Base-by-base conservation (phyloP, 2,113 vertebrate species). In the Sclerurus mexicanus region DNA sequence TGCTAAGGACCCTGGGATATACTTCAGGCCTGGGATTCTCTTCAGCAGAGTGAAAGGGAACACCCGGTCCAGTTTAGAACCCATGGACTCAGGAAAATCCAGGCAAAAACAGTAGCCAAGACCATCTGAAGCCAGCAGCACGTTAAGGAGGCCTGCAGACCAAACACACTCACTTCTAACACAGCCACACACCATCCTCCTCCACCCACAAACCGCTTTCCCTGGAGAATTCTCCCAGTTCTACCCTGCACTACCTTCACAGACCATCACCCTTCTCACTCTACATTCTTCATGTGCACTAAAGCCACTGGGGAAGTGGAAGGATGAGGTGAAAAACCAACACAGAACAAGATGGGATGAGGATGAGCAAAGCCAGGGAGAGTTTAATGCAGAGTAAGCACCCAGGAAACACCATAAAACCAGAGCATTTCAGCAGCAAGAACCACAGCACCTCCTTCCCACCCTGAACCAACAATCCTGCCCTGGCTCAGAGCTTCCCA, bases 41-140 rank as follows among this genome's bases (percentile, higher is more conserved):
- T 87, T 98, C 25, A 99, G 86, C 62, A 98, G 75, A 24, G 96
- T 97, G 96, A 99, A 99, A 60, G 98, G 98, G 63, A 98, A 91
- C 63, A 86, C 97, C 78, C 39, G 89, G 86, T 99, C 99, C 24
- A 99, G 94, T 39, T 96, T 95, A 28, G 97, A 93, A 6, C 97
- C 90, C 40, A 97, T 77, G 0, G 94, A 95, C 88, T 99, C 98
- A 0, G 98, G 96, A 66, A 99, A 82, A 95, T 98, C 98, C 30
- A 98, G 68, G 88, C 96, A 95, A 59, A 96, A 98, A 89, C 98
- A 98, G 96, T 97, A 98, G 12, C 98, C 98, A 58, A 97, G 89
- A 4, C 98, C 98, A 93, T 98, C 99, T 99, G 96, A 87, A 66
- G 47, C 1, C 81, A 91, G 63, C 27, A 73, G 68, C 22, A 5